These are phyloP conservation scores for Cryptotis parvus DNA, from an alignment of 2,113 vertebrate species.

Conservation along the genomic window DNA sequence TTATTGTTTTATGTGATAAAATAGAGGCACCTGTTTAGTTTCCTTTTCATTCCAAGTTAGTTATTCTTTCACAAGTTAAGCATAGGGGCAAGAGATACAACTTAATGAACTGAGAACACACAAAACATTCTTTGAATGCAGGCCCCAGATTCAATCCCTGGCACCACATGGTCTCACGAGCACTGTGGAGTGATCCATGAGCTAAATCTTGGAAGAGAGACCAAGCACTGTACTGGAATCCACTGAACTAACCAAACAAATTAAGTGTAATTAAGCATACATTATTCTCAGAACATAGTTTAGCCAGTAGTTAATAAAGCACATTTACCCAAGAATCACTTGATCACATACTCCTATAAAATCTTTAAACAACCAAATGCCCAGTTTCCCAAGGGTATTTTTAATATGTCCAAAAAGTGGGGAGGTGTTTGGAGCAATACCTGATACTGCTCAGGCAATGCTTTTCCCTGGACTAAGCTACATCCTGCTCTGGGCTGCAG, in stretches of 20 bases:
- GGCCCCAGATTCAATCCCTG: too few relatives aligned
- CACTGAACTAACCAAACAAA: too few relatives aligned
- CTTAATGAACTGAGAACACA: too few relatives aligned
- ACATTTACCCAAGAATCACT: conserved; percentile 25
- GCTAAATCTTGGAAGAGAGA: too few relatives aligned
- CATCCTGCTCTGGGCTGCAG: background rate
- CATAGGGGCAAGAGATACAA: background rate
- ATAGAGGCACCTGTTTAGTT: background rate
- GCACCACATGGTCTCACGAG: too few relatives aligned
- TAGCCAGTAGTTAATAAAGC: background rate
- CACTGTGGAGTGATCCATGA: too few relatives aligned
- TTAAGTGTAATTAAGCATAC: background rate
- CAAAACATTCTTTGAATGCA: too few relatives aligned
- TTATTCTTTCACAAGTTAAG: conserved; percentile 26
- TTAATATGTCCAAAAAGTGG: background rate
- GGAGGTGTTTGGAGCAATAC: too few relatives aligned
- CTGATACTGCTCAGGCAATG: too few relatives aligned
- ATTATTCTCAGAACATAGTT: background rate
- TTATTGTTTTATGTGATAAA: background rate
- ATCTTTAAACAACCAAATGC: conserved; percentile 25
- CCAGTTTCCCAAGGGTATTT: background rate
- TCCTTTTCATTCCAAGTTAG: background rate
- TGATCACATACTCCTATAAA: background rate
- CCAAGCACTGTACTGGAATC: too few relatives aligned
- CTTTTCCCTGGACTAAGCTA: too few relatives aligned